Conservation (phyloP, 2,888 invertebrate species). For the Thecophora atra region DNA sequence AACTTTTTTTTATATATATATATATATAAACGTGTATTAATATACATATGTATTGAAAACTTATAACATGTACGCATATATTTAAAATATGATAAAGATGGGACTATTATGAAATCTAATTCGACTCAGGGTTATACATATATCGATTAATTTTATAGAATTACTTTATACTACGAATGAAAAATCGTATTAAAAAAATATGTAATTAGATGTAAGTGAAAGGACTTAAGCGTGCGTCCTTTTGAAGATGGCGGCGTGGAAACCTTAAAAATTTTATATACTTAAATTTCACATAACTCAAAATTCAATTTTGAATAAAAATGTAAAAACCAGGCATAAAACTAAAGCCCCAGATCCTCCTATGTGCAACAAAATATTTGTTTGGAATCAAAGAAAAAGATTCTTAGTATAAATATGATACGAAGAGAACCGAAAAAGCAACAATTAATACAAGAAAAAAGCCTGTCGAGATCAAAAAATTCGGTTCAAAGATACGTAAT, state of each 20-base stretch:
- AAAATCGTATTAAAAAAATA: slow-evolving; percentile 21
- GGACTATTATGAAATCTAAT: not conserved
- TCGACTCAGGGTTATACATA: not conserved
- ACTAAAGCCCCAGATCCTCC: not conserved
- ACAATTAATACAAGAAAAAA: too few species aligned
- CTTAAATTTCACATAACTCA: slow-evolving; percentile 9
- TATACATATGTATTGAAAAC: too few species aligned
- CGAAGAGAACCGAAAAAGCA: too few species aligned
- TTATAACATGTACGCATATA: too few species aligned
- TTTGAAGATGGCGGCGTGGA: slow-evolving; percentile 27
- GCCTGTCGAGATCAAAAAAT: too few species aligned
- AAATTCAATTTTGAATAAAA: slow-evolving; percentile 35
- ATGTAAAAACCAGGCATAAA: not conserved
- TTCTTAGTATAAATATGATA: too few species aligned
- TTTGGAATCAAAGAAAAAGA: not conserved
- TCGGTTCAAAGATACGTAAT: too few species aligned
- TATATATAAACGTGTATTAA: too few species aligned
- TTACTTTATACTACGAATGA: not conserved
- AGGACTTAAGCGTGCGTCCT: slow-evolving; percentile 24
- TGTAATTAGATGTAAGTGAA: slow-evolving; percentile 29
- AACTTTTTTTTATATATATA: too few species aligned
- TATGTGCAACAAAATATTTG: not conserved
- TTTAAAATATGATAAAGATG: not conserved
- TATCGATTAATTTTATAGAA: slow-evolving; percentile 32
- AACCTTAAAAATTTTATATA: slow-evolving; percentile 15